Conservation (phyloP, 2,888 invertebrate genomes). For the Ypsolopha scabrella region DNA sequence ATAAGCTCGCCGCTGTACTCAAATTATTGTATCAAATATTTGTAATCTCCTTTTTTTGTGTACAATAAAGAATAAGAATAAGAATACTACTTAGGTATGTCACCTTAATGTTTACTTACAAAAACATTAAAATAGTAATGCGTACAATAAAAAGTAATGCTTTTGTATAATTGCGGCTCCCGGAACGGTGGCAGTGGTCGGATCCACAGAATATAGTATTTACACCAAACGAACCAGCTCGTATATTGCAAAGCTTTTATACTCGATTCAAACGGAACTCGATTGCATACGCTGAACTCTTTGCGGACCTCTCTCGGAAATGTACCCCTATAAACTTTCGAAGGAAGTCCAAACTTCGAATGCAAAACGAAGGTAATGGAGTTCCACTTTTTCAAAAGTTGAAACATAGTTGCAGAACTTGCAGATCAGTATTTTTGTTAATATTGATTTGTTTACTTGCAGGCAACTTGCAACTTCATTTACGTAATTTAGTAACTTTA, state of each 20-base stretch:
- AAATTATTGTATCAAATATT: no score
- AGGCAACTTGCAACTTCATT: no score
- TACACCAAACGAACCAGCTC: constrained; percentile 22
- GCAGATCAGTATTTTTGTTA: no score
- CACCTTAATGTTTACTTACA: not conserved
- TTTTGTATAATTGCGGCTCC: not conserved
- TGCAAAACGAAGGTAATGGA: constrained; percentile 17
- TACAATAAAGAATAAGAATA: no score
- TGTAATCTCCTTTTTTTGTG: no score
- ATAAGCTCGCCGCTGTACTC: no score
- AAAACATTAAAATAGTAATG: not conserved
- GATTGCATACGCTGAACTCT: constrained; percentile 31
- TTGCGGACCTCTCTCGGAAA: constrained; percentile 30
- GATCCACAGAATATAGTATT: not conserved
- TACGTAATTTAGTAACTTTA: no score
- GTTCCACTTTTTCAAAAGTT: constrained; percentile 31
- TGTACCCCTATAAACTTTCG: constrained; percentile 14
- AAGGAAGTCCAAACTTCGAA: constrained; percentile 23
- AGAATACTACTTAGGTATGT: no score
- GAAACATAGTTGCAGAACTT: constrained; percentile 12
- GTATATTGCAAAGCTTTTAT: constrained; percentile 36
- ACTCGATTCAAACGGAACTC: constrained; percentile 36
- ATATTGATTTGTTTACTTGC: no score
- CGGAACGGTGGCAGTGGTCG: not conserved
- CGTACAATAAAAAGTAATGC: not conserved